Conservation (phyloP, 2,888 invertebrate genomes). For the Elmis aenea region DNA sequence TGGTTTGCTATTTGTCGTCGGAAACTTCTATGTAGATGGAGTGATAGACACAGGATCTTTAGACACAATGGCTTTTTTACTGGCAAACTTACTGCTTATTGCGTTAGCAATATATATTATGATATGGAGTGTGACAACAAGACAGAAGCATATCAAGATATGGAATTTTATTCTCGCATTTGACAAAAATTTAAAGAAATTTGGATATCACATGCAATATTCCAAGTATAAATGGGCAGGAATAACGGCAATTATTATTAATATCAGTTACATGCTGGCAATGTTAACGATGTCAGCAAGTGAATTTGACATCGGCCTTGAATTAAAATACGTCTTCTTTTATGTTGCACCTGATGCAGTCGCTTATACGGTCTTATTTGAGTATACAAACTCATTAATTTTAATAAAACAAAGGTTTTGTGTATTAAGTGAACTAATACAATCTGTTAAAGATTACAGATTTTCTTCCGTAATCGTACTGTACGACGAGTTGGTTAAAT, state of each 20-base stretch:
- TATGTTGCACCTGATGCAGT: slow-evolving; percentile 3
- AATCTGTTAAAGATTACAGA: not conserved
- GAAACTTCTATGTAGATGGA: slow-evolving; percentile 3
- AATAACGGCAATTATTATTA: not conserved
- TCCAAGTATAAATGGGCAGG: no score
- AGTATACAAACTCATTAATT: not conserved
- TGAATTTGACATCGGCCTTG: not conserved
- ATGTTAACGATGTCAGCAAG: not conserved
- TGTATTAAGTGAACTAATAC: not conserved
- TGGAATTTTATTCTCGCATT: not conserved
- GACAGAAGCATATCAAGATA: slow-evolving; percentile 1
- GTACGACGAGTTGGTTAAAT: not conserved
- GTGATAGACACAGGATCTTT: slow-evolving; percentile 3
- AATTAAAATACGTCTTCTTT: slow-evolving; percentile 3
- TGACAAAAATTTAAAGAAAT: no score
- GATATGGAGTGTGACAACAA: slow-evolving; percentile 2
- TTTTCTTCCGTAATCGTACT: not conserved
- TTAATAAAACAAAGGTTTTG: slow-evolving; percentile 1
- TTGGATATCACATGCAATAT: no score
- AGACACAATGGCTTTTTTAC: slow-evolving; percentile 4
- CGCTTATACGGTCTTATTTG: slow-evolving; percentile 1
- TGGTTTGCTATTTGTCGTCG: not conserved
- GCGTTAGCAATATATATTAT: slow-evolving; percentile 2
- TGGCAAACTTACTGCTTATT: slow-evolving; percentile 2
- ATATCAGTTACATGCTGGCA: not conserved